phyloP scores from a whole-genome alignment of 2,113 vertebrate species.

The Antechinus stuartii region DNA sequence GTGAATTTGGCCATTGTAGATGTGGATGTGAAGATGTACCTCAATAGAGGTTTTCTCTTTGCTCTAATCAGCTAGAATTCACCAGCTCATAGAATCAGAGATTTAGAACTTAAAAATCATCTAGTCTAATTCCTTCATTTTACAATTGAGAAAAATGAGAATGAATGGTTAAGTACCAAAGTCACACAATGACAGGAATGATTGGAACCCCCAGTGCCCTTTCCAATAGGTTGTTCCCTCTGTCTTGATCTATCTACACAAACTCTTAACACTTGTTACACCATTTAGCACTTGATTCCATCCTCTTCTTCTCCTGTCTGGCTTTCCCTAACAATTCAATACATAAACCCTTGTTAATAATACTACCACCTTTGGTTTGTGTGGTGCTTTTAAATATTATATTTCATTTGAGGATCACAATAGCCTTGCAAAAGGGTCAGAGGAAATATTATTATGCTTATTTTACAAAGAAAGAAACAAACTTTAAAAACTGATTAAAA shows the following conservation, averaged over 20 bases:
- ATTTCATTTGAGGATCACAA: not conserved
- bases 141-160: not conserved
- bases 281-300: not conserved
- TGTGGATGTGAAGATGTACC: not conserved
- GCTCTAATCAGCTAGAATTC: not conserved
- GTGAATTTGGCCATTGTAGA: not conserved
- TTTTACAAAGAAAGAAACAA: not conserved
- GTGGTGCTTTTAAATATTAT: not conserved
- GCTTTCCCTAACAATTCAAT: not conserved
- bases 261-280: not conserved
- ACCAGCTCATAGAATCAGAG: not conserved
- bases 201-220: not conserved
- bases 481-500: not conserved
- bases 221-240: not conserved
- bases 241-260: not conserved
- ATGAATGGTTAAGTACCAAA: not conserved
- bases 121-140: not conserved
- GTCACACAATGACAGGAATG: not conserved
- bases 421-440: not conserved
- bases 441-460: not conserved
- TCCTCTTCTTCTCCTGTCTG: not conserved
- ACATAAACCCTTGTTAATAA: not conserved
- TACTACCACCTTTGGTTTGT: not conserved
- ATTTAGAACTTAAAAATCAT: not conserved
- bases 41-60: not conserved